phyloP scores from a whole-genome alignment of 2,888 invertebrate species.

The Orthosia gothica region DNA sequence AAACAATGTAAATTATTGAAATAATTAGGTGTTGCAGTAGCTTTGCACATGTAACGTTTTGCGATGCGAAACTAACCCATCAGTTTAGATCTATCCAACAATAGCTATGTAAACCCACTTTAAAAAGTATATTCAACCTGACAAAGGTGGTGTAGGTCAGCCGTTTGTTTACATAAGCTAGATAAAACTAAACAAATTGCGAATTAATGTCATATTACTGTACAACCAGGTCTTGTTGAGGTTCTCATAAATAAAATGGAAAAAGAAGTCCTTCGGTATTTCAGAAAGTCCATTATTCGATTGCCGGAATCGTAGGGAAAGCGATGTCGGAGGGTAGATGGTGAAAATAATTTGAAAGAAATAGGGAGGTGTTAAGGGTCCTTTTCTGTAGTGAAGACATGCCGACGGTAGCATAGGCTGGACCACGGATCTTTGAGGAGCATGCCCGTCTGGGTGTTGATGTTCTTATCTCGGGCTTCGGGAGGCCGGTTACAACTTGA shows the following conservation, averaged over 20 bases:
- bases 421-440: constrained; percentile 35
- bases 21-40: not conserved
- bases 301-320: constrained; percentile 26
- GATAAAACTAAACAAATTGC: constrained; percentile 27
- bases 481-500: not conserved
- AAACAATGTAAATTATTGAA: not conserved
- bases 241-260: not conserved
- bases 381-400: constrained; percentile 19
- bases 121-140: not conserved
- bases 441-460: constrained; percentile 38
- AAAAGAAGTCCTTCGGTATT: not conserved
- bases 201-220: constrained; percentile 22
- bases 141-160: not conserved
- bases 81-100: constrained; percentile 8
- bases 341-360: constrained; percentile 26
- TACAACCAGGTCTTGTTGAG: not conserved
- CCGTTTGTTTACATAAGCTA: not conserved
- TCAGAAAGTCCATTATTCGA: constrained; percentile 1
- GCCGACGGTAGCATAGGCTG: constrained; percentile 27
- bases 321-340: constrained; percentile 12
- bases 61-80: not conserved
- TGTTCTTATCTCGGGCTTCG: constrained; percentile 28
- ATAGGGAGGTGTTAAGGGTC: not conserved
- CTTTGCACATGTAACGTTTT: too few species aligned
- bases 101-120: not conserved